Conservation (phyloP, 2,113 vertebrate genomes). For the Ahaetulla prasina region DNA sequence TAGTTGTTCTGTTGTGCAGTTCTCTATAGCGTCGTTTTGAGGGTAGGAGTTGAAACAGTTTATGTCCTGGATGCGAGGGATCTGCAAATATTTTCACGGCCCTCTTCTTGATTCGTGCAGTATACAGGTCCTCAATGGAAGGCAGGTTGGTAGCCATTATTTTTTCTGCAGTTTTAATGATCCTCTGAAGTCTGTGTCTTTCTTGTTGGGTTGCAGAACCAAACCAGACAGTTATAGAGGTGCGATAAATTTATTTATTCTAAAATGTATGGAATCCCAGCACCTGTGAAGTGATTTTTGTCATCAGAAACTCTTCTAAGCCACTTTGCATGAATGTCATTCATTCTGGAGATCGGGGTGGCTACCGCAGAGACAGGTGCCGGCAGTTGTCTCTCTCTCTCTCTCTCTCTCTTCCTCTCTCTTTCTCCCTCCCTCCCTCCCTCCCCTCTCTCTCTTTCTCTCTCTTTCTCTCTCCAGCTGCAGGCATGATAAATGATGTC, state of each 20-base stretch:
- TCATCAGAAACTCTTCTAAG: not conserved
- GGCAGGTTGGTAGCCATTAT: no score
- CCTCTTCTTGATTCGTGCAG: no score
- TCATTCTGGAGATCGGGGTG: not conserved
- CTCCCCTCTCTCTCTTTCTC: not conserved
- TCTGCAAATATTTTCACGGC: no score
- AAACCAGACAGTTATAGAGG: no score
- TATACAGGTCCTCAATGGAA: no score
- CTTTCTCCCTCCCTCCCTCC: not conserved
- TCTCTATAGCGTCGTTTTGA: no score
- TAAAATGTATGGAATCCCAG: not conserved
- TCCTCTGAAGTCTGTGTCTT: not conserved
- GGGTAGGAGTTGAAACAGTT: no score
- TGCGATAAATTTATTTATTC: not conserved
- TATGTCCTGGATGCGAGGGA: no score
- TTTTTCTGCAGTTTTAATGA: no score
- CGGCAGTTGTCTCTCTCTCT: not conserved
- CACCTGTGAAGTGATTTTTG: not conserved
- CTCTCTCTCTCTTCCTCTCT: not conserved
- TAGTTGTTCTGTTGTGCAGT: no score
- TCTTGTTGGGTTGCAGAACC: no score
- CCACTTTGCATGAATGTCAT: not conserved
- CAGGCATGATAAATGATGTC: constrained; percentile 7
- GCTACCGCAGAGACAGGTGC: not conserved
- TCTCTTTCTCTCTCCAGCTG: not conserved